Percentiles rank a stretch among this genome's conserved stretches.
Conservation (phyloP, 2,888 invertebrate genomes). For the Drosophila pseudotakahashii region DNA sequence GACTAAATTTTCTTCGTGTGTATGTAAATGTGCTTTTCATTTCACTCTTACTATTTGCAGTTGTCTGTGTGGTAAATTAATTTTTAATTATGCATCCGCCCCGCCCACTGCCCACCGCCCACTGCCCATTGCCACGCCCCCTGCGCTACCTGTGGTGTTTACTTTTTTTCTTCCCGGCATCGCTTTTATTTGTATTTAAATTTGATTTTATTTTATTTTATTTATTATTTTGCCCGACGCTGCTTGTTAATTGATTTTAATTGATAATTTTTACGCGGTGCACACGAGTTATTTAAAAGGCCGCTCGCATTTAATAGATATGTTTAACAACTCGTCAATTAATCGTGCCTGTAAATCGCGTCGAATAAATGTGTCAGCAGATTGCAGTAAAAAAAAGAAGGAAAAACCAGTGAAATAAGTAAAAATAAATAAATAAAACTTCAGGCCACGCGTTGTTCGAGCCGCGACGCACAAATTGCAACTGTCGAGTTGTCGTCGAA, state of each 20-base stretch:
- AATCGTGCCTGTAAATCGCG: constrained; percentile 41
- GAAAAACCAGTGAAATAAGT: neutral
- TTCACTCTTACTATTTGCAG: constrained; percentile 33
- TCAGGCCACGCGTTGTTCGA: constrained; percentile 59
- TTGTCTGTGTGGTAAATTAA: constrained; percentile 59
- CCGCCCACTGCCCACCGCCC: neutral
- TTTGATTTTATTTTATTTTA: constrained; percentile 26
- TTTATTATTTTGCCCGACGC: constrained; percentile 5
- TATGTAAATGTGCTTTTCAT: constrained; percentile 20
- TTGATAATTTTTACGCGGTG: constrained; percentile 57
- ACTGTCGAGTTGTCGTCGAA: constrained; percentile 72
- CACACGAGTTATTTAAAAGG: constrained; percentile 30
- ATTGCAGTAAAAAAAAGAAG: neutral
- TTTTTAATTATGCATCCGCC: constrained; percentile 66
- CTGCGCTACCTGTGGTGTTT: constrained; percentile 55
- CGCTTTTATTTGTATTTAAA: constrained; percentile 27
- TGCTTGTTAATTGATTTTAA: constrained; percentile 66
- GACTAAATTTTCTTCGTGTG: constrained; percentile 7
- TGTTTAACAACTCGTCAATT: constrained; percentile 67
- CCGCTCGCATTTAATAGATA: constrained; percentile 44
- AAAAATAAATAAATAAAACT: neutral
- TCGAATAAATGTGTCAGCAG: constrained; percentile 21
- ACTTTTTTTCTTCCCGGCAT: constrained; percentile 73
- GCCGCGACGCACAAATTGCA: constrained; percentile 71
- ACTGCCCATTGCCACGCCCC: neutral